Base-by-base conservation (phyloP, 2,888 invertebrate genomes). In the Phengaris arion region DNA sequence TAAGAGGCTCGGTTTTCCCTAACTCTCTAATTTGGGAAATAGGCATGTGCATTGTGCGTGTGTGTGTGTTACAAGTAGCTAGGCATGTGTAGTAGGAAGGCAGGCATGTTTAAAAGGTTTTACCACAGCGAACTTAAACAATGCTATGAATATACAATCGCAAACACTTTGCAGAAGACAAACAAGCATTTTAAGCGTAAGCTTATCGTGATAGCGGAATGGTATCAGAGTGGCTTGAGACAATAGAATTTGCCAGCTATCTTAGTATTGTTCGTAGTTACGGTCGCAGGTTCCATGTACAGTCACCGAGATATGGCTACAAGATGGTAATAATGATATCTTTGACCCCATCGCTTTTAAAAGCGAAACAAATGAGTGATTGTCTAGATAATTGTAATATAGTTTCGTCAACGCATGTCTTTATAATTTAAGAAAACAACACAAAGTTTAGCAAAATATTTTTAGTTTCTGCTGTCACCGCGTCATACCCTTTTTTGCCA, bases 191-290 rank as follows among this genome's bases (percentile, higher is more conserved):
- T 54, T 72, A 72, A 72, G 88, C 88, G 86, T 88, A 85, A 86
- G 79, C 78, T 76, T 78, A 81, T 85, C 85, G 86, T 83, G 87
- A 88, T 88, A 85, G 74, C 82, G 80, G 85, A 86, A 85, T 86
- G 85, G 82, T 87, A 87, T 87, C 85, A 83, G 83, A 79, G 64
- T 64, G 64, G 79, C 79, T 79, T 79, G 79, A 83, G 78, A 83
- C 84, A 83, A 84, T 85, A 82, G 83, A 82, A 83, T 76, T 69
- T 76, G 77, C 74, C 78, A 76, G 79, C 78, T 78, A 79, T 79
- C 80, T 81, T 74, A 76, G 77, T 76, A 78, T 83, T 84, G 85
- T 83, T 84, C 83, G 83, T 82, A 81, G 82, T 84, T 79, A 74
- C 79, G 73, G 75, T 79, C 57, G 35, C 72, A 22, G 54, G 35